Evolutionary conservation across 2,888 invertebrate genomes (phyloP).

Genomic region (Rhodophaea formosa): DNA sequence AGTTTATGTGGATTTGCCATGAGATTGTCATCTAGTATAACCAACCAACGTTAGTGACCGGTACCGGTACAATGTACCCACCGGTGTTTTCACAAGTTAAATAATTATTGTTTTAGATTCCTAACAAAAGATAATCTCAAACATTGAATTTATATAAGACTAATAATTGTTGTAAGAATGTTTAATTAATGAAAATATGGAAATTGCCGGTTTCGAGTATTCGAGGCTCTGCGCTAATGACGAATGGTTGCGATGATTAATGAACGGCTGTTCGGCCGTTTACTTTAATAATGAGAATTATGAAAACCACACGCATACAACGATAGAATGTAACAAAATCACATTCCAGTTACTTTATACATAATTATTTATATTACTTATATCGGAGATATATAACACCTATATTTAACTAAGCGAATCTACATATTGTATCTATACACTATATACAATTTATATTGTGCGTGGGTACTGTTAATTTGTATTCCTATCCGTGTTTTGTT

Average conservation of each 20-base stretch:
- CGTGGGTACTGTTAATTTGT: no score
- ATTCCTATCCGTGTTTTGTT: background rate
- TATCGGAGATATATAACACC: no score
- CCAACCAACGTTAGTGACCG: background rate
- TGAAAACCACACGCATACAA: conserved; percentile 41
- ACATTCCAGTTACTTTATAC: no score
- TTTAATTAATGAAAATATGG: conserved; percentile 66
- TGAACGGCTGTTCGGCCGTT: conserved; percentile 58
- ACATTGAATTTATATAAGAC: conserved; percentile 36
- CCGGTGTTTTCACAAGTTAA: conserved; percentile 17
- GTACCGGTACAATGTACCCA: background rate
- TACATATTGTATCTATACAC: no score
- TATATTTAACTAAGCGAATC: no score
- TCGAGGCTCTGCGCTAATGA: conserved; percentile 48
- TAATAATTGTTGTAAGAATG: conserved; percentile 34
- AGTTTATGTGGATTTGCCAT: conserved; percentile 19
- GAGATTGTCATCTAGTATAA: conserved; percentile 24
- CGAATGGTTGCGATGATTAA: conserved; percentile 62
- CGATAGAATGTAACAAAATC: conserved; percentile 5
- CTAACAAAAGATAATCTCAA: conserved; percentile 23
- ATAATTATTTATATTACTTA: no score
- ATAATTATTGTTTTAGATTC: conserved; percentile 21
- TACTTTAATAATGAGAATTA: conserved; percentile 61
- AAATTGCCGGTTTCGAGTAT: conserved; percentile 53
- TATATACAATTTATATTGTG: no score